phyloP scores from a whole-genome alignment of 2,113 vertebrate species.

The Pongo abelii region DNA sequence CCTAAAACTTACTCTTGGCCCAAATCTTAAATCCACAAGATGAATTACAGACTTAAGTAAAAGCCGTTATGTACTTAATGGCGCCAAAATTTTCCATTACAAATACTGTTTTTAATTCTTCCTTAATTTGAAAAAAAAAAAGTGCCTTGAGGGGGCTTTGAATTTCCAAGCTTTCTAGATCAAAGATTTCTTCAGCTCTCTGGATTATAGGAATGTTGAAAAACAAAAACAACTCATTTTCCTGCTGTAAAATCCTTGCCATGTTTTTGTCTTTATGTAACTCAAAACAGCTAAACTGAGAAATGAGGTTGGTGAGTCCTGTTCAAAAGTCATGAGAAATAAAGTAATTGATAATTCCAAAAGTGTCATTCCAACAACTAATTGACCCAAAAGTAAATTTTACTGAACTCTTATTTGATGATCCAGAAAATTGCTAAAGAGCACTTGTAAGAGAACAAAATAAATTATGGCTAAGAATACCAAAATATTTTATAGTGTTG shows the following conservation, averaged over 20 bases:
- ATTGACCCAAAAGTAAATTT: slow-evolving; percentile 43
- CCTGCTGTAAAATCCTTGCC: slow-evolving; percentile 64
- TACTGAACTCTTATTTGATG: background rate
- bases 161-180: slow-evolving; percentile 67
- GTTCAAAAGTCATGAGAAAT: slow-evolving; percentile 40
- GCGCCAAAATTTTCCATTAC: slow-evolving; percentile 67
- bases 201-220: slow-evolving; percentile 70
- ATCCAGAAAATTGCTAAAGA: slow-evolving; percentile 46
- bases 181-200: slow-evolving; percentile 66
- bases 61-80: slow-evolving; percentile 32
- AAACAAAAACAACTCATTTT: slow-evolving; percentile 73
- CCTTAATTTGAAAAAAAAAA: slow-evolving; percentile 46
- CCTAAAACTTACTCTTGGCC: slow-evolving; percentile 13
- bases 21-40: slow-evolving; percentile 30
- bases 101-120: slow-evolving; percentile 63
- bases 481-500: slow-evolving; percentile 29
- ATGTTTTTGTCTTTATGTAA: slow-evolving; percentile 70
- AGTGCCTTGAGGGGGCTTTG: slow-evolving; percentile 51
- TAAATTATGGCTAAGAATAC: background rate
- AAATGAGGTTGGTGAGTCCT: slow-evolving; percentile 26
- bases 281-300: slow-evolving; percentile 63
- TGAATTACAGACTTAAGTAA: slow-evolving; percentile 51
- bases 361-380: slow-evolving; percentile 43
- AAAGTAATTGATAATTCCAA: slow-evolving; percentile 9
- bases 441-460: background rate